Evolutionary conservation across 1,140 invertebrate species (phyloP), one percentile per base, ranked within the genome.

Genomic region (Drosophila nigromelanica): DNA sequence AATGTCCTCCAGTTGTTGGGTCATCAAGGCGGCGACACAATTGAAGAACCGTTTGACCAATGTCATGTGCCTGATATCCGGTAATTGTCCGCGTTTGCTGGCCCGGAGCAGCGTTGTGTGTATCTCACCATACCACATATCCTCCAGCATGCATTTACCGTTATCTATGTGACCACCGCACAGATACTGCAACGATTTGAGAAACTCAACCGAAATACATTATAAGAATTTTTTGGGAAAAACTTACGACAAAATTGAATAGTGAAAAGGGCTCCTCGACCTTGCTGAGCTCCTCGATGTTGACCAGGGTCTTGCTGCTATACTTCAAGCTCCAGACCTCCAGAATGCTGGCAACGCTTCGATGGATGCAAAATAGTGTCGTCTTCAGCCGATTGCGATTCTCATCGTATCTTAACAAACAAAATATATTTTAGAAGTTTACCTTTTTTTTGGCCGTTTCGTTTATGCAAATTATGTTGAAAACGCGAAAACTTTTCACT

Each of bases 11-110:
- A 98, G 92, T 80, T 98, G 96, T 73, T 95, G 95, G 5, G 96
- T 96, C 97, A 98, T 98, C 15, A 98, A 93, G 14, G 95, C 95
- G 5, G 96, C 95, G 1, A 98, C 94, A 80, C 96, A 97, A 83
- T 97, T 96, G 83, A 96, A 98, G 92, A 98, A 97, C 54, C 94
- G 94, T 80, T 94, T 94, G 79, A 96, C 94, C 82, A 94, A 93
- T 6, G 93, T 93, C 42, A 93, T 93, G 69, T 95, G 94, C 47
- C 95, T 93, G 8, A 94, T 93, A 62, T 94, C 94, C 6, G 96
- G 96, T 61, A 98, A 93, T 76, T 94, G 93, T 78, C 96, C 95
- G 73, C 95, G 95, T 91, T 96, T 96, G 74, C 94, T 94, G 7
- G 95, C 97, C 93, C 95, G 86, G 24, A 93, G 76, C 77, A 94